Evolutionary conservation across 37 sponge, comb jelly and placozoan genomes (phyloP).

Genomic region (Crambe crambe): DNA sequence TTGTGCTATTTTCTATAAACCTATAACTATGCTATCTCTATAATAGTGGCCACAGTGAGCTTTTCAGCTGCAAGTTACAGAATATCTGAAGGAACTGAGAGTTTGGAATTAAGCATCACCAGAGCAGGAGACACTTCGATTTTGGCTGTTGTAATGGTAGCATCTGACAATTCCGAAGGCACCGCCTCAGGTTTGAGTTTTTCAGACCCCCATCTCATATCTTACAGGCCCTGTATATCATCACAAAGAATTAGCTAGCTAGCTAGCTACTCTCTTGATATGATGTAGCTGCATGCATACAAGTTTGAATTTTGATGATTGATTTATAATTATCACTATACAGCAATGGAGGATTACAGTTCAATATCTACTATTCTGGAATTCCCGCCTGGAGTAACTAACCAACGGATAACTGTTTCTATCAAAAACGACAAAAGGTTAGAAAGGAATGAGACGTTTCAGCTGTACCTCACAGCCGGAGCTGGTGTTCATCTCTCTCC

Average conservation of each 20-base stretch:
- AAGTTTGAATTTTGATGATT: too few relatives aligned
- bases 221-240: too few relatives aligned
- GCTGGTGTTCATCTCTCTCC: conserved; percentile 29
- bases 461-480: conserved; percentile 16
- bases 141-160: conserved; percentile 14
- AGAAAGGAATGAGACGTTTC: conserved; percentile 11
- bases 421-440: conserved; percentile 18
- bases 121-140: conserved; percentile 3
- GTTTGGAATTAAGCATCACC: background rate
- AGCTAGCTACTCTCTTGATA: too few relatives aligned
- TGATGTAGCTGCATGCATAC: too few relatives aligned
- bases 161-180: conserved; percentile 10
- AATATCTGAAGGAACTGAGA: background rate
- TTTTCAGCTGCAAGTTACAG: conserved; percentile 1
- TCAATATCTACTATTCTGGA: background rate
- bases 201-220: too few relatives aligned
- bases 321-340: too few relatives aligned
- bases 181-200: conserved; percentile 36
- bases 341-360: conserved; percentile 32
- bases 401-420: background rate
- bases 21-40: background rate
- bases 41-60: conserved; percentile 39
- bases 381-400: conserved; percentile 35
- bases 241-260: too few relatives aligned
- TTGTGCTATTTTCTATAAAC: background rate